Evolutionary conservation across 2,888 invertebrate species (phyloP), one percentile per base, ranked within the genome.

Genomic region (Neoscelio sp.): DNA sequence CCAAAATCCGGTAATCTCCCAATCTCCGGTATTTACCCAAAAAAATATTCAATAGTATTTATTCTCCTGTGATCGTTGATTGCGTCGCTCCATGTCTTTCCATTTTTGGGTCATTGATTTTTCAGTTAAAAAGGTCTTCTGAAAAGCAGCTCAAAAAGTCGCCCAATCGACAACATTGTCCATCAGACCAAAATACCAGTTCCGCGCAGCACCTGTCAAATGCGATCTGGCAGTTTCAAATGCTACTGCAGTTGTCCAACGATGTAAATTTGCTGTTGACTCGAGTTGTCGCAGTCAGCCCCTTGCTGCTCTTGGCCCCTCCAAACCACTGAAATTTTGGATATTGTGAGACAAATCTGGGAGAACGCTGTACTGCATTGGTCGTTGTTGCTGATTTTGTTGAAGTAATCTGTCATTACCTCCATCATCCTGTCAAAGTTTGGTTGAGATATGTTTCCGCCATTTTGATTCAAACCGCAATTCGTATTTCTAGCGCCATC

Each of bases 211-310:
- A 4, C 40, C 65, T 6, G 54, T 62, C 1, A 77, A 26, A 33
- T 80, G 76, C 3, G 60, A 26, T 70, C 78, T 26, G 3, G 79
- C 80, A 0, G 77, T 80, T 28, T 82, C 82, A 8, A 79, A 60
- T 0, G 77, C 64, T 10, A 80, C 52, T 20, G 46, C 73, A 2
- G 68, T 62, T 8, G 79, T 76, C 73, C 78, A 81, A 6, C 38
- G 23, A 18, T 75, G 76, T 4, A 82, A 46, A 2, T 15, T 58
- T 18, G 35, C 52, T 10, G 58, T 70, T 6, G 70, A 23, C 13
- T 70, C 58, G 0, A 70, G 38, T 10, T 58, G 64, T 13, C 44
- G 65, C 10, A 71, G 0, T 78, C 73, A 81, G 0, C 12, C 33
- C 12, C 33, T 15, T 4, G 62, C 75, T 0, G 40, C 40, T 0